Conservation (phyloP, 2,113 vertebrate species). For the Myotis yumanensis region DNA sequence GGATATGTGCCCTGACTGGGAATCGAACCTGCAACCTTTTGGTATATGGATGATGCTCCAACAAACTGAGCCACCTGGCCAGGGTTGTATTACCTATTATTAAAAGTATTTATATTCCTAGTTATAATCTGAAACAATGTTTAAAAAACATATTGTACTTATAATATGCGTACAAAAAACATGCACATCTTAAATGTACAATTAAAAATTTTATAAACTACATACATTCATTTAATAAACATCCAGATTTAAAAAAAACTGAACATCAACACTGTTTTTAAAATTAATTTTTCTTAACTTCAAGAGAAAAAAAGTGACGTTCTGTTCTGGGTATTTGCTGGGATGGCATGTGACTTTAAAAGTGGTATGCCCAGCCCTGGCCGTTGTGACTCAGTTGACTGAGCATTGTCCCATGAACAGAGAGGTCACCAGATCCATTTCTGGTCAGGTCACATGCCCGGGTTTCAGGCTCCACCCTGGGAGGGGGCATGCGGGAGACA, state of each 20-base stretch:
- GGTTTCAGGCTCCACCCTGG: too few relatives aligned
- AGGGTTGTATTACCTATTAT: not conserved
- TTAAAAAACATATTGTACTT: not conserved
- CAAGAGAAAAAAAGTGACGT: not conserved
- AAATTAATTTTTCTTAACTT: constrained; percentile 16
- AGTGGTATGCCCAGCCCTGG: not conserved
- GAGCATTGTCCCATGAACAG: too few relatives aligned
- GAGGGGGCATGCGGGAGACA: too few relatives aligned
- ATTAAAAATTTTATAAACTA: constrained; percentile 21
- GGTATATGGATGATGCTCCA: too few relatives aligned
- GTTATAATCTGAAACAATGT: constrained; percentile 11
- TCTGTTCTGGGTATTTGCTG: not conserved
- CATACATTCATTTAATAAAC: not conserved
- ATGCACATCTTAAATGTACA: not conserved
- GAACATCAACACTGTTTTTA: constrained; percentile 5
- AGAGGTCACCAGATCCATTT: too few relatives aligned
- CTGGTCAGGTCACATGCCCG: too few relatives aligned
- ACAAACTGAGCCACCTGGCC: not conserved
- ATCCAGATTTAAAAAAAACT: not conserved
- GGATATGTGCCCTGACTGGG: not conserved
- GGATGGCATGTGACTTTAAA: not conserved
- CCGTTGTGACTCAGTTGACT: too few relatives aligned
- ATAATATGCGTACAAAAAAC: constrained; percentile 15
- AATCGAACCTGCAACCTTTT: not conserved
- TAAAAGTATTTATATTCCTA: constrained; percentile 44